These are phyloP conservation scores for Rachycentron canadum DNA, from an alignment of 2,797 vertebrate species.

Conservation along the genomic window DNA sequence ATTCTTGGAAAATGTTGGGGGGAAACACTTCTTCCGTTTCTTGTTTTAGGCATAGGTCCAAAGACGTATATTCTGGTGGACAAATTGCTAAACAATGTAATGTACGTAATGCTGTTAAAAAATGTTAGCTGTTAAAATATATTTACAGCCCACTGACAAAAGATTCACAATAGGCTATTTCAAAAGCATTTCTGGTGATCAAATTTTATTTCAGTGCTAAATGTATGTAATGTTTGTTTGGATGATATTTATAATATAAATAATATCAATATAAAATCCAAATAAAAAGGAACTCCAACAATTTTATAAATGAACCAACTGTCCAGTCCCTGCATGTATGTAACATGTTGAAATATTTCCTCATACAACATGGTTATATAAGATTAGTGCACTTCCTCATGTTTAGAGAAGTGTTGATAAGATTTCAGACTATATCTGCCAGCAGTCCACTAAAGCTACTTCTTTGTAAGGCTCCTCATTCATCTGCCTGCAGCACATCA, in stretches of 20 bases:
- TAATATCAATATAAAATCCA: no score
- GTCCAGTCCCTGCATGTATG: neutral
- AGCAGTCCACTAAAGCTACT: constrained; percentile 17
- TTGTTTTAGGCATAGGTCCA: neutral
- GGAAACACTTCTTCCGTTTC: constrained; percentile 1
- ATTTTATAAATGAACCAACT: neutral
- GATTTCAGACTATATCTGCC: constrained; percentile 11
- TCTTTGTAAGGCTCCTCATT: constrained; percentile 24
- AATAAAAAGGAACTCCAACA: neutral
- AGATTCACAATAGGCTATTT: neutral
- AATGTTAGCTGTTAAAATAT: neutral
- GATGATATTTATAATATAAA: no score
- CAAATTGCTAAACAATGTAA: neutral
- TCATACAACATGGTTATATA: neutral
- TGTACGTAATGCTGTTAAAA: neutral
- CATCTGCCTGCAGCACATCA: neutral
- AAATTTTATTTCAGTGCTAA: neutral
- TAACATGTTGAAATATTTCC: constrained; percentile 10
- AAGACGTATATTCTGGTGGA: neutral
- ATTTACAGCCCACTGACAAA: neutral
- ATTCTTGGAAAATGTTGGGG: constrained; percentile 2
- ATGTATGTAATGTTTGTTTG: neutral
- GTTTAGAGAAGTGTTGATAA: constrained; percentile 11
- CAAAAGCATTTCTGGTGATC: neutral
- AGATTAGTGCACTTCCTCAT: constrained; percentile 48